phyloP scores from a whole-genome alignment of 1,140 invertebrate genomes.

The Lepidurus apus region DNA sequence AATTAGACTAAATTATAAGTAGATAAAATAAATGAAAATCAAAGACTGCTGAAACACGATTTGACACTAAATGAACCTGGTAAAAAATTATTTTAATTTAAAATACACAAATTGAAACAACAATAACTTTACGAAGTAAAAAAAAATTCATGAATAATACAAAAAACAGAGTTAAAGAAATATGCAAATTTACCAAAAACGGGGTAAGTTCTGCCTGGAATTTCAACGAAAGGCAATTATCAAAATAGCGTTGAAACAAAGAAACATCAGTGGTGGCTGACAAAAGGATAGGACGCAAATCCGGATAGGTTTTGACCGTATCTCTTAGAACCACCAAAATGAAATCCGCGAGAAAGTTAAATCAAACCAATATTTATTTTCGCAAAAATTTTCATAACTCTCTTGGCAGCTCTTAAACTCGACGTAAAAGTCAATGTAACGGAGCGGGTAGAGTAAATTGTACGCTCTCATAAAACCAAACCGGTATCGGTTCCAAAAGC shows the following conservation, averaged over 20 bases:
- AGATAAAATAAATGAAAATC: too few species aligned
- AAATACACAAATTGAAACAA: background rate
- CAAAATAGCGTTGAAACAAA: constrained; percentile 86
- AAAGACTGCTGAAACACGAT: too few species aligned
- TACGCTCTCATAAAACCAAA: too few species aligned
- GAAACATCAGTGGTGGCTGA: constrained; percentile 92
- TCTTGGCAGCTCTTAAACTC: constrained; percentile 59
- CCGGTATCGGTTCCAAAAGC: too few species aligned
- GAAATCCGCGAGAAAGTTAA: constrained; percentile 62
- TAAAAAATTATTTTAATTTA: background rate
- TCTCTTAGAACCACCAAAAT: constrained; percentile 87
- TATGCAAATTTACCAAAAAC: constrained; percentile 51
- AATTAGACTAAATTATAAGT: too few species aligned
- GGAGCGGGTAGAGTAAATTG: too few species aligned
- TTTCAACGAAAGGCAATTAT: constrained; percentile 70
- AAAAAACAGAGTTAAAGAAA: constrained; percentile 14
- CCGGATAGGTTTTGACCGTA: constrained; percentile 82
- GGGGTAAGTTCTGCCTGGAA: constrained; percentile 70
- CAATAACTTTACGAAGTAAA: background rate
- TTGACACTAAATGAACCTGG: too few species aligned
- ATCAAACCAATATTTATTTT: background rate
- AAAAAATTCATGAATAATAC: constrained; percentile 32
- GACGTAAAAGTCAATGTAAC: constrained; percentile 41
- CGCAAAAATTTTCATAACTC: too few species aligned
- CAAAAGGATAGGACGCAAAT: constrained; percentile 90